Percentiles rank a stretch among this genome's conserved stretches.
Conservation (phyloP, 2,113 vertebrate genomes). For the Corynorhinus townsendii region DNA sequence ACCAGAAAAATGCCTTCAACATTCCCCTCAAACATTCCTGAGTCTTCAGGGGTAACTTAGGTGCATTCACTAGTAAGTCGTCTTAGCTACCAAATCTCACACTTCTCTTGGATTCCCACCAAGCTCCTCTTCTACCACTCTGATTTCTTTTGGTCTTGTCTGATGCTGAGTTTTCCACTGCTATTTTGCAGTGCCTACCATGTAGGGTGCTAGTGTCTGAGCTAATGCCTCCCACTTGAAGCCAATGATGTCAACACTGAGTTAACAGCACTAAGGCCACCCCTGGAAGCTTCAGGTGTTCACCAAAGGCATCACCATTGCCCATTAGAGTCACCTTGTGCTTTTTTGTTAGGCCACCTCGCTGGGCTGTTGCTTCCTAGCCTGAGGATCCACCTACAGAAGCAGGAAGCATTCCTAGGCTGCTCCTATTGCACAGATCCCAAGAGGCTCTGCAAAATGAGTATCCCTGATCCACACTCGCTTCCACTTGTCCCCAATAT, state of each 20-base stretch:
- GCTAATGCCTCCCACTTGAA: background rate
- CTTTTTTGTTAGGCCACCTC: background rate
- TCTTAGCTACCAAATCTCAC: background rate
- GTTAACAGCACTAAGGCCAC: background rate
- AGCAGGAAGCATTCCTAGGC: background rate
- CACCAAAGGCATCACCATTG: background rate
- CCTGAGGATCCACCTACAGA: background rate
- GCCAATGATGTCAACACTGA: background rate
- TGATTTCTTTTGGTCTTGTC: background rate
- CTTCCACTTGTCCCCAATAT: background rate
- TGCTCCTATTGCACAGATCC: background rate
- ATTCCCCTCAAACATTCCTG: background rate
- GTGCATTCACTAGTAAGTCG: background rate
- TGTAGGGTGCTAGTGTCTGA: background rate
- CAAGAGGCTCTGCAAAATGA: background rate
- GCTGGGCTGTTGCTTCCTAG: background rate
- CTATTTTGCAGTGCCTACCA: background rate
- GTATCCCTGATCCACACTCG: background rate
- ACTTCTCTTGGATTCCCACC: background rate
- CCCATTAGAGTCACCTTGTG: background rate
- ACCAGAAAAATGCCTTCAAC: background rate
- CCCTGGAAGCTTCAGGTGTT: background rate
- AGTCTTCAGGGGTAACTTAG: background rate
- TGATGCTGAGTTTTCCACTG: background rate
- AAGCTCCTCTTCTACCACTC: background rate